Evolutionary conservation across 1,140 invertebrate species (phyloP).

Genomic region (Diabrotica virgifera): DNA sequence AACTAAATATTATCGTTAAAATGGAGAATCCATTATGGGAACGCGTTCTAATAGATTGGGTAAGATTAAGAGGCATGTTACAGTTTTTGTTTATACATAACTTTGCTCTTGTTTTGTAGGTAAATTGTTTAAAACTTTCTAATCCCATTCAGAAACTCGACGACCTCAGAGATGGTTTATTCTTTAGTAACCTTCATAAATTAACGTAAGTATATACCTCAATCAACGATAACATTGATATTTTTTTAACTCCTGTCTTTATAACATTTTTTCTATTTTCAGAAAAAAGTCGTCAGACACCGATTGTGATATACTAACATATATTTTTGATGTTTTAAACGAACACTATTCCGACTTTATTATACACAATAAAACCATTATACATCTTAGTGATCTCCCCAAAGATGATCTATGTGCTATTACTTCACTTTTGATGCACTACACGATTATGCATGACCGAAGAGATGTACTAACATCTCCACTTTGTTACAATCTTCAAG

Average conservation of each 20-base stretch:
- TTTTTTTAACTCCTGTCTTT: background rate
- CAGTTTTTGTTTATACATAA: conserved; percentile 3
- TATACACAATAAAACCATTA: conserved; percentile 28
- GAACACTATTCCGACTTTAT: conserved; percentile 37
- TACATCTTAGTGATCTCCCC: conserved; percentile 33
- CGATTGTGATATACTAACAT: conserved; percentile 30
- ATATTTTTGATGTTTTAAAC: conserved; percentile 34
- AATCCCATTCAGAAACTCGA: conserved; percentile 35
- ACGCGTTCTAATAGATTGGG: conserved; percentile 42
- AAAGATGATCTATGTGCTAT: conserved; percentile 31
- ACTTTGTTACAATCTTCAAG: conserved; percentile 36
- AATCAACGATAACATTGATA: background rate
- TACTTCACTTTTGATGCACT: conserved; percentile 44
- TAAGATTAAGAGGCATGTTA: conserved; percentile 24
- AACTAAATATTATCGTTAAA: background rate
- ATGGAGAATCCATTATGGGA: conserved; percentile 40
- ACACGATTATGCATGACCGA: conserved; percentile 40
- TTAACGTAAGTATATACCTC: conserved; percentile 37
- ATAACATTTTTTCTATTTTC: background rate
- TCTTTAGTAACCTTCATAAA: conserved; percentile 37
- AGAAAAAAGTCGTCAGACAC: conserved; percentile 26
- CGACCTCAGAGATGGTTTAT: conserved; percentile 36
- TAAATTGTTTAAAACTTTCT: conserved; percentile 42
- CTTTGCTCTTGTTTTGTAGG: conserved; percentile 29
- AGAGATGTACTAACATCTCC: conserved; percentile 37